Evolutionary conservation across 2,797 vertebrate species (phyloP).

Genomic region (Serranus cabrilla): DNA sequence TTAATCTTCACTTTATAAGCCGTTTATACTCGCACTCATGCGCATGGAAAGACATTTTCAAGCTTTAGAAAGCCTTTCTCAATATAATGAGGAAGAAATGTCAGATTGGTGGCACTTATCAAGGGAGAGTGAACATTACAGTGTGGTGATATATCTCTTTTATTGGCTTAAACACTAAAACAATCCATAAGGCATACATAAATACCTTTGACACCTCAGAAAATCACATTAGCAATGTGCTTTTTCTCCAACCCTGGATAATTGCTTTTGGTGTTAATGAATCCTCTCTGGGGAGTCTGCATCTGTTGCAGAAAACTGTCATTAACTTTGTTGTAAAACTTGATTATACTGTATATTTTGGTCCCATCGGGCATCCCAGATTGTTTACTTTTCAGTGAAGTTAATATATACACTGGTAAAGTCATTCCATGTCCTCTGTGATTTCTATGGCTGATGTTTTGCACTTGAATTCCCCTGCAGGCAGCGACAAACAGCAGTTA

Average conservation of each 20-base stretch:
- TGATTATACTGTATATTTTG: background rate
- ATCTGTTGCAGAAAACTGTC: slow-evolving; percentile 2
- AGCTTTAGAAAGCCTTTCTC: background rate
- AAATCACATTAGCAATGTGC: slow-evolving; percentile 10
- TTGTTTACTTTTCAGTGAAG: background rate
- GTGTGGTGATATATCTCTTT: background rate
- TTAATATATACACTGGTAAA: background rate
- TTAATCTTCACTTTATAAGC: background rate
- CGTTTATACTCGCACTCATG: background rate
- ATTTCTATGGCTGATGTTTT: slow-evolving; percentile 4
- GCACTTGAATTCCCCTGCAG: slow-evolving; percentile 21
- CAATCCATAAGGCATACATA: background rate
- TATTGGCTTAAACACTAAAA: slow-evolving; percentile 3
- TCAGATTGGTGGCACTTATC: background rate
- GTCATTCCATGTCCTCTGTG: background rate
- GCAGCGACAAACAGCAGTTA: slow-evolving; percentile 13
- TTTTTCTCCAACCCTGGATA: slow-evolving; percentile 10
- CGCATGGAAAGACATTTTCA: background rate
- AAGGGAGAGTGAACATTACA: slow-evolving; percentile 13
- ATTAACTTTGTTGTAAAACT: slow-evolving; percentile 12
- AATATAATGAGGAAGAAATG: background rate
- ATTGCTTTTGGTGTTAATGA: slow-evolving; percentile 26
- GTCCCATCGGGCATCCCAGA: background rate
- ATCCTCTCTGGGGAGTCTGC: background rate
- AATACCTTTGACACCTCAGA: slow-evolving; percentile 14